phyloP scores from a whole-genome alignment of 1,140 invertebrate species.

The Gonioctena quinquepunctata region DNA sequence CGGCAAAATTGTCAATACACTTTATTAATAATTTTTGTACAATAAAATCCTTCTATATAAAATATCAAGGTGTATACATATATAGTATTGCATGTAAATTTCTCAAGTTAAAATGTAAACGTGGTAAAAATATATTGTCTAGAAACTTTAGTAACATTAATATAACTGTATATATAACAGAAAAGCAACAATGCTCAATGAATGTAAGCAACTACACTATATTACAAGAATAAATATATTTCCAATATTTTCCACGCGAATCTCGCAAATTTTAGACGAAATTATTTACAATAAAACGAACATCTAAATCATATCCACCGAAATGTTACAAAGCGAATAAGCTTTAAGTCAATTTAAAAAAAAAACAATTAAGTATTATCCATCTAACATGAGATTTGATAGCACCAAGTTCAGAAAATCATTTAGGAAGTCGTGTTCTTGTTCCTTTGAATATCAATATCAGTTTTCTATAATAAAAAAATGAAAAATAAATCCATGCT shows the following conservation, averaged over 20 bases:
- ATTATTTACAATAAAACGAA: conserved; percentile 18
- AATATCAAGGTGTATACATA: conserved; percentile 7
- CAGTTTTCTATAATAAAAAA: no score
- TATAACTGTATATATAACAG: conserved; percentile 13
- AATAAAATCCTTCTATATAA: conserved; percentile 24
- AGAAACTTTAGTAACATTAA: conserved; percentile 34
- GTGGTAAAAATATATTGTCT: conserved; percentile 34
- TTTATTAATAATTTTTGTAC: conserved; percentile 22
- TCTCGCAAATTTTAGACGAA: background rate
- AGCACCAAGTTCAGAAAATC: no score
- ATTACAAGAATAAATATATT: conserved; percentile 22
- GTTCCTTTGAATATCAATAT: no score
- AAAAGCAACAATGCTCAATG: conserved; percentile 3
- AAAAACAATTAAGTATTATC: background rate
- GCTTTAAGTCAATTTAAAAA: background rate
- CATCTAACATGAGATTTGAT: no score
- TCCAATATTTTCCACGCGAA: background rate
- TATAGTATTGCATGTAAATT: conserved; percentile 8
- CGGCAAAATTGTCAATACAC: background rate
- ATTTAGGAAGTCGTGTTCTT: no score
- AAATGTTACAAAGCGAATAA: background rate
- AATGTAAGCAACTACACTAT: background rate
- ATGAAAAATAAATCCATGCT: no score
- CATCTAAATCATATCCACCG: background rate
- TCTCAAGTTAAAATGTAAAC: conserved; percentile 26